phyloP scores from a whole-genome alignment of 2,888 invertebrate species.

The Empis livida region DNA sequence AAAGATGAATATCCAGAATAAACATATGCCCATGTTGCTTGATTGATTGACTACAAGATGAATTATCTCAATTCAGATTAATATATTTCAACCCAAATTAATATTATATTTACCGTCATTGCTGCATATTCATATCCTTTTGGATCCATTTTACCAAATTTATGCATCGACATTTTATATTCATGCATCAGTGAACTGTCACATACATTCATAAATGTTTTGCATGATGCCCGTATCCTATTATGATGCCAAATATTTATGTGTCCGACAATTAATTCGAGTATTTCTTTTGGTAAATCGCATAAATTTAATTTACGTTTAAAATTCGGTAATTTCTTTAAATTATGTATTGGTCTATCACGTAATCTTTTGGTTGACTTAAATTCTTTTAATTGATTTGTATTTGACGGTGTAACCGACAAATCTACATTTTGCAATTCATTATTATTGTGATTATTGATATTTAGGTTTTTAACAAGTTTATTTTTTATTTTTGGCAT shows the following conservation, averaged over 20 bases:
- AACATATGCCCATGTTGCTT: conserved; percentile 20
- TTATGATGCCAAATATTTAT: conserved; percentile 23
- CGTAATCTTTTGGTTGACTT: too few relatives aligned
- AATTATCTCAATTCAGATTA: neutral
- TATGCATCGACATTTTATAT: conserved; percentile 15
- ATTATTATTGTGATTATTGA: too few relatives aligned
- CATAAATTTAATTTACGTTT: conserved; percentile 10
- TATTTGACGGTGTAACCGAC: too few relatives aligned
- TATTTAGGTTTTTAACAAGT: too few relatives aligned
- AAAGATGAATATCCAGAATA: conserved; percentile 18
- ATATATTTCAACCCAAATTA: neutral
- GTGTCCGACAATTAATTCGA: conserved; percentile 20
- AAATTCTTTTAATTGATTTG: too few relatives aligned
- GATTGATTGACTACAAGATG: conserved; percentile 16
- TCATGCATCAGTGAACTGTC: conserved; percentile 20
- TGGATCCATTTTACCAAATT: conserved; percentile 5
- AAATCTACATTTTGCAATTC: too few relatives aligned
- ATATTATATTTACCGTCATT: conserved; percentile 13
- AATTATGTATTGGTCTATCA: neutral
- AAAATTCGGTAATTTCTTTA: neutral
- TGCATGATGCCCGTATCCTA: conserved; percentile 21
- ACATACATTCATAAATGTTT: conserved; percentile 16
- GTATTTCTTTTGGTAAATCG: conserved; percentile 19
- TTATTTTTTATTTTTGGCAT: too few relatives aligned
- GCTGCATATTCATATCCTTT: conserved; percentile 17